Evolutionary conservation across 2,888 invertebrate genomes (phyloP), one percentile per base, ranked within the genome.

Genomic region (Lymantria dispar): DNA sequence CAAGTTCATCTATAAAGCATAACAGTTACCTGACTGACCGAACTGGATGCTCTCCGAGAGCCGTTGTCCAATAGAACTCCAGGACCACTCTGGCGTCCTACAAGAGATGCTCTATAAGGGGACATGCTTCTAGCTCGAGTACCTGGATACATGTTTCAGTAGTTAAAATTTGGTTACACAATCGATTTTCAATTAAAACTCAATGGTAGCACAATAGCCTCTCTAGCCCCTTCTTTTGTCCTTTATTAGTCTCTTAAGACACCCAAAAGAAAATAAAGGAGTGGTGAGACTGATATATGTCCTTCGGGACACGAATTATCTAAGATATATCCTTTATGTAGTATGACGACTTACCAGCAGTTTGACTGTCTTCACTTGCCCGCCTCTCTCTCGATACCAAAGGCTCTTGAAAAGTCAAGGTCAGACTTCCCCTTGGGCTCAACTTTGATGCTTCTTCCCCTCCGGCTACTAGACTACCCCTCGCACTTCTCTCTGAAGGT

Each of bases 31-130:
- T 95, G 95, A 64, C 95, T 95, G 15, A 95, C 95, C 30, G 94
- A 95, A 73, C 94, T 95, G 65, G 95, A 95, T 2, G 95, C 94
- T 55, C 95, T 85, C 48, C 95, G 86, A 0, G 94, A 95, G 0
- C 93, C 94, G 0, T 87, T 83, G 50, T 94, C 94, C 0, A 93
- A 93, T 48, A 92, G 84, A 0, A 81, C 80, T 0, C 84, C 90
- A 0, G 81, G 68, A 0, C 86, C 85, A 13, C 86, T 80, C 58
- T 88, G 90, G 7, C 92, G 80, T 15, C 91, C 92, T 0, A 74
- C 79, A 57, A 91, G 47, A 1, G 92, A 91, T 2, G 92, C 89
- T 51, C 94, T 87, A 80, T 94, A 94, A 0, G 95, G 94, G 0
- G 95, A 94, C 46, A 92, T 92, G 69, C 93, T 94, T 53, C 94